Evolutionary conservation across 2,888 invertebrate species (phyloP), one percentile per base, ranked within the genome.

Genomic region (Isotomurus palustris): DNA sequence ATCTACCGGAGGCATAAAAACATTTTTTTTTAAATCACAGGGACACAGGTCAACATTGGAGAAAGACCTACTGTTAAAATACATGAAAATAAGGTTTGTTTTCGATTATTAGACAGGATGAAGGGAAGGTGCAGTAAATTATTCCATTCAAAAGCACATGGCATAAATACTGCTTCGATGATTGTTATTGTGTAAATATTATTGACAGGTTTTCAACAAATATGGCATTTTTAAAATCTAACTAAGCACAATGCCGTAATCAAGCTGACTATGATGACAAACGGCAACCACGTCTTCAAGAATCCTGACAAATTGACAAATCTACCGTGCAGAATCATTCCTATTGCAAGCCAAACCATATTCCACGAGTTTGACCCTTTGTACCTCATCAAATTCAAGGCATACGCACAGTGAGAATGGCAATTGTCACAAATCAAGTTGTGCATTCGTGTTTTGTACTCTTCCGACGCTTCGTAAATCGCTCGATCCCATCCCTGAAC

Each of bases 351-450:
- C 73, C 87, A 88, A 0, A 94, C 81, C 95, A 95, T 95, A 73
- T 95, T 95, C 93, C 94, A 96, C 53, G 79, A 83, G 22, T 78
- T 81, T 44, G 83, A 84, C 59, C 84, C 82, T 55, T 85, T 79
- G 73, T 97, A 99, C 49, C 81, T 81, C 97, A 99, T 99, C 47
- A 87, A 78, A 75, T 90, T 89, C 24, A 99, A 79, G 0, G 97
- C 94, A 61, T 84, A 85, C 0, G 95, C 96, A 28, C 95, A 95
- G 76, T 97, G 96, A 0, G 96, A 96, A 76, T 99, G 97, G 73
- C 99, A 99, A 76, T 99, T 96, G 77, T 99, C 97, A 75, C 92
- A 96, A 73, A 85, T 88, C 61, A 99, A 78, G 75, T 96, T 96
- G 74, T 99, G 99, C 86, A 91, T 91, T 75, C 92, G 82, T 36